phyloP scores from a whole-genome alignment of 2,888 invertebrate species.

The Nephrocerus scutellatus region DNA sequence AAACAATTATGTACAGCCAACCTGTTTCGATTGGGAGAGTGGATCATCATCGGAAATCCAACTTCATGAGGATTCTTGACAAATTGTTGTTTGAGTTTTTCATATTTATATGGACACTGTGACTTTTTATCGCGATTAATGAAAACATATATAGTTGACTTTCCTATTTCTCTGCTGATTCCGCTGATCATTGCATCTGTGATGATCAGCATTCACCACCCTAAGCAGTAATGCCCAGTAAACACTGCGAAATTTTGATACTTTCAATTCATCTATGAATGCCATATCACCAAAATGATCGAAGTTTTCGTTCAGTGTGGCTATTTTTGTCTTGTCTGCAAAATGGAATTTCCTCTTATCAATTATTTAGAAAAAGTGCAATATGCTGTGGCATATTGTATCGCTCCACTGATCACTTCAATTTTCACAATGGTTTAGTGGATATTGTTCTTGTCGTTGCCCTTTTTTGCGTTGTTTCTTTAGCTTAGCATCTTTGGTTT shows the following conservation, averaged over 20 bases:
- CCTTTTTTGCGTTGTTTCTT: too few species aligned
- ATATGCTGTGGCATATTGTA: too few species aligned
- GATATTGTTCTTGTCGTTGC: too few species aligned
- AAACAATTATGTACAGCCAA: slow-evolving; percentile 34
- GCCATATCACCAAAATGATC: slow-evolving; percentile 48
- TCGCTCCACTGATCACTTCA: too few species aligned
- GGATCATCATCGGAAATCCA: slow-evolving; percentile 56
- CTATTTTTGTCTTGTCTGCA: slow-evolving; percentile 31
- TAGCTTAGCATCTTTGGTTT: too few species aligned
- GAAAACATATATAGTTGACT: background rate
- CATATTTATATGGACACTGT: slow-evolving; percentile 46
- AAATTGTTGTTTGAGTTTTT: slow-evolving; percentile 41
- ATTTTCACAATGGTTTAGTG: too few species aligned
- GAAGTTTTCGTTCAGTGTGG: slow-evolving; percentile 46
- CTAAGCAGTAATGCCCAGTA: slow-evolving; percentile 50
- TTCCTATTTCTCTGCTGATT: slow-evolving; percentile 42
- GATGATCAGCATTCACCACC: slow-evolving; percentile 44
- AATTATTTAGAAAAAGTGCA: too few species aligned
- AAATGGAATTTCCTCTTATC: too few species aligned
- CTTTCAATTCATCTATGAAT: slow-evolving; percentile 41
- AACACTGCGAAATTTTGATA: slow-evolving; percentile 50
- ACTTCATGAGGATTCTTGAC: slow-evolving; percentile 41
- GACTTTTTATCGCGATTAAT: too few species aligned
- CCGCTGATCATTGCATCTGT: slow-evolving; percentile 42
- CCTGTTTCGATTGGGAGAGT: slow-evolving; percentile 67